Conservation (phyloP, 2,797 vertebrate species). For the Cheirogaleus major region DNA sequence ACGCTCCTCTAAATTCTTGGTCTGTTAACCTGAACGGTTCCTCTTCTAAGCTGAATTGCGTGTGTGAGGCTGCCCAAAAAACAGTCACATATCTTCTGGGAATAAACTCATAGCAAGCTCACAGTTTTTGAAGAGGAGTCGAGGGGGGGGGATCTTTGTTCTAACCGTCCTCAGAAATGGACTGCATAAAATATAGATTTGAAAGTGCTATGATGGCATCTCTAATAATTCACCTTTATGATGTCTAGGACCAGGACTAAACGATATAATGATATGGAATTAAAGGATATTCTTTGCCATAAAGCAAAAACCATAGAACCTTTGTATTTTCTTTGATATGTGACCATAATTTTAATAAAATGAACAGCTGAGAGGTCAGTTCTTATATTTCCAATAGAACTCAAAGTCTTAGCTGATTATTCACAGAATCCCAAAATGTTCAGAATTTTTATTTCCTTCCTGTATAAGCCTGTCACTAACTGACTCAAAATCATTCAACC, state of each 20-base stretch:
- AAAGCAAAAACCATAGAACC: neutral
- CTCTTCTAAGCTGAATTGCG: neutral
- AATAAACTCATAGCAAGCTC: neutral
- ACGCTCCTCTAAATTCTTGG: neutral
- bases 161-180: neutral
- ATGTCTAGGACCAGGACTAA: neutral
- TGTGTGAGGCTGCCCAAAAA: neutral
- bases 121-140: neutral
- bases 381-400: neutral
- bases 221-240: slow-evolving; percentile 36
- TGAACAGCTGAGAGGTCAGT: neutral
- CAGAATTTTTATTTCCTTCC: neutral
- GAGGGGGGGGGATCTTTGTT: neutral
- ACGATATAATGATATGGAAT: neutral
- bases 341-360: neutral
- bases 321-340: neutral
- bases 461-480: neutral
- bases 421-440: neutral
- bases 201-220: neutral
- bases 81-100: neutral
- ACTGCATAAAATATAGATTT: neutral
- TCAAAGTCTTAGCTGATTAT: neutral
- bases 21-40: neutral
- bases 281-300: neutral
- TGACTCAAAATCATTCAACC: neutral